Evolutionary conservation across 2,797 vertebrate species (phyloP), one percentile per base, ranked within the genome.

Genomic region (Dallia pectoralis): DNA sequence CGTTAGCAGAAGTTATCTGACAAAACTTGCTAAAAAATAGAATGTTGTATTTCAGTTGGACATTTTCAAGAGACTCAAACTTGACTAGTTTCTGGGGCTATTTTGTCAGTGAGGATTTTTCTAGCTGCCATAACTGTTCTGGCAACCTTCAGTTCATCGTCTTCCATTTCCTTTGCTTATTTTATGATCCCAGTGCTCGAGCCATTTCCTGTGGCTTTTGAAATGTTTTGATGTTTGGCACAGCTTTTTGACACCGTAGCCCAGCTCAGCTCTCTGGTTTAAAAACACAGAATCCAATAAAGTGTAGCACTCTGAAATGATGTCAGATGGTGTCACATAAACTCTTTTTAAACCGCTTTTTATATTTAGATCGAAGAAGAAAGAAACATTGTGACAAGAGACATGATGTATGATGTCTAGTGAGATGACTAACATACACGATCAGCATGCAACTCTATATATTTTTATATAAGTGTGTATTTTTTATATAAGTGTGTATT

Each of bases 1-100:
- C 40, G 22, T 56, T n/a, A 25, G 7, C 53, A 4, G 47, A 22
- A 51, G 53, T 49, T 62, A 62, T 63, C 59, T 22, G 14, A 48
- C 3, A 62, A 29, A 44, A 51, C 74, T 29, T 48, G 67, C 14
- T 69, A 62, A 9, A 15, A 81, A 51, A 69, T 76, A 53, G 36
- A 40, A 68, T 29, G 36, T 29, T 70, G 73, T 63, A 71, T 75
- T 56, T 25, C 19, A 67, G 36, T 14, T 70, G 79, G 75, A 74
- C 70, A 67, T 61, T 67, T 84, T 49, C 74, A 72, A 71, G 77
- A 71, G 82, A 76, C 51, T 63, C 12, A 25, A 51, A n/a, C 48
- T 49, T 49, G 15, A 49, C 49, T 61, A 1, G 68, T 7, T 32
- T 59, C 63, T 29, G 19, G 14, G 32, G 72, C 66, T 65, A 12